These are phyloP conservation scores for Argyrosomus japonicus DNA, from an alignment of 2,113 vertebrate species.

Conservation along the genomic window DNA sequence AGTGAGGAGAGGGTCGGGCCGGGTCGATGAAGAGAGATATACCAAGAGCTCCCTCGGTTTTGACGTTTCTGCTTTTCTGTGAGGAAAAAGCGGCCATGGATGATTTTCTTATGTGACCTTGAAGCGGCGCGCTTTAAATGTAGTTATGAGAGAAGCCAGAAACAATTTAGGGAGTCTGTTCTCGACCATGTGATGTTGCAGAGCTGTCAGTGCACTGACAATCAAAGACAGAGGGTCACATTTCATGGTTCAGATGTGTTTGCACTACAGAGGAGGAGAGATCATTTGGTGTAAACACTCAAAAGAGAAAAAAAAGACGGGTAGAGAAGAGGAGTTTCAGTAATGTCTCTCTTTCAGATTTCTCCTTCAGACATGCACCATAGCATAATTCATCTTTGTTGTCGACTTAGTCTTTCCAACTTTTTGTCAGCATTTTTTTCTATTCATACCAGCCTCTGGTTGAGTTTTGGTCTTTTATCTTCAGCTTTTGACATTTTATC, in stretches of 20 bases:
- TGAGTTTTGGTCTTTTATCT: background rate
- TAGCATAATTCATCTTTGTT: background rate
- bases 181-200: slow-evolving; percentile 12
- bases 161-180: slow-evolving; percentile 35
- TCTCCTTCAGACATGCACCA: background rate
- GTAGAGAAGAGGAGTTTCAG: background rate
- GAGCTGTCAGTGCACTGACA: slow-evolving; percentile 22
- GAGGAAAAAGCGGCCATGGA: background rate
- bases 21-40: slow-evolving; percentile 28
- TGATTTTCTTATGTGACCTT: slow-evolving; percentile 50
- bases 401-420: background rate
- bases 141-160: slow-evolving; percentile 29
- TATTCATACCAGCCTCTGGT: background rate
- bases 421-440: background rate
- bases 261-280: slow-evolving; percentile 33
- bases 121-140: slow-evolving; percentile 34
- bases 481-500: background rate
- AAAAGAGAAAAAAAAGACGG: background rate
- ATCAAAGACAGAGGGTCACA: slow-evolving; percentile 28
- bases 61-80: background rate
- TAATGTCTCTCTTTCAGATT: slow-evolving; percentile 4
- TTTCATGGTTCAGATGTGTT: slow-evolving; percentile 51
- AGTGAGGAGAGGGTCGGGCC: slow-evolving; percentile 28
- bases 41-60: slow-evolving; percentile 1
- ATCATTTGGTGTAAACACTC: slow-evolving; percentile 30